Evolutionary conservation across 2,888 invertebrate species (phyloP), one percentile per base, ranked within the genome.

Genomic region (Thymelicus sylvestris): DNA sequence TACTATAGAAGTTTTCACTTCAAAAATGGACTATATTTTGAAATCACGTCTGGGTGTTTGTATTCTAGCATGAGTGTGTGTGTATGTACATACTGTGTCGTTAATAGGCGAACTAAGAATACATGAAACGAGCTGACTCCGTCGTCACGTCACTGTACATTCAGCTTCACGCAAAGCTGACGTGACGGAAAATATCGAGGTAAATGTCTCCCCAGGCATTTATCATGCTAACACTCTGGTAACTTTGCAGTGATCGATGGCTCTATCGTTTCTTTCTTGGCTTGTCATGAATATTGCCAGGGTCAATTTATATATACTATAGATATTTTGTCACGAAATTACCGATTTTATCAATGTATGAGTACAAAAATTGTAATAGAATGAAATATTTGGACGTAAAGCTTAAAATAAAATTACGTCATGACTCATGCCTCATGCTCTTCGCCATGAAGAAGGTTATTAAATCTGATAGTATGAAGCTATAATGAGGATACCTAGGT

Each of bases 161-260:
- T 67, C 67, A 24, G 52, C 19, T 61, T 57, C 31, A 52, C 62
- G 52, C 38, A 62, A 52, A 44, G 61, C 67, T 67, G 67, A 62
- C 67, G 44, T 47, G 62, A 62, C 62, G 62, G 41, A 67, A 67
- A 67, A 62, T 67, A 52, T 67, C 67, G 62, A 38, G 67, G 24
- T 62, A 67, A 67, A 67, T 62, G 61, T 39, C 62, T 62, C 67
- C 67, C 39, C 31, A 62, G 62, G 67, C 67, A 68, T 68, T 68
- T 68, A 68, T 68, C 67, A 68, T 62, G 55, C 67, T 41, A 67
- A 61, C 67, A 67, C 61, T 41, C 67, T 67, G 52, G 67, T 67
- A 67, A 67, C 67, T 61, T 67, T 52, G 61, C 61, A 39, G 61
- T 67, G 67, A 68, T 68, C 62, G 68, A 68, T 68, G 62, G 62